These are phyloP conservation scores for Hylaeus anthracinus DNA, from an alignment of 1,140 invertebrate species.

Conservation along the genomic window DNA sequence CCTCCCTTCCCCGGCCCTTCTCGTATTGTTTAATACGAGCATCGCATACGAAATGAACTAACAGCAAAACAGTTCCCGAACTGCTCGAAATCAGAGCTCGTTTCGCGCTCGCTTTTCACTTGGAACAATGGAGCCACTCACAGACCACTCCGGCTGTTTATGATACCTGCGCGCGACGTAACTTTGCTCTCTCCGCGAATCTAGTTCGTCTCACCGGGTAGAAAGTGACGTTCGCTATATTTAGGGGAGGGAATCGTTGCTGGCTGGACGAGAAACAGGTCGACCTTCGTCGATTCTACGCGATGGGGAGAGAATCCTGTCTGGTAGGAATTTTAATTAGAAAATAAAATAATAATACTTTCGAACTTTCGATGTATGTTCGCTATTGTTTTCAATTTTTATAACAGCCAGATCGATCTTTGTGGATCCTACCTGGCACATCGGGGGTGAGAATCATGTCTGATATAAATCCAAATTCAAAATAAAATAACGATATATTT, in stretches of 20 bases:
- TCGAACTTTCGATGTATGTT: no score
- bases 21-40: conserved; percentile 12
- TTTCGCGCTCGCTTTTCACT: conserved; percentile 44
- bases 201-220: conserved; percentile 43
- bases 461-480: no score
- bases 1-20: background rate
- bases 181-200: conserved; percentile 51
- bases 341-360: no score
- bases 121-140: conserved; percentile 39
- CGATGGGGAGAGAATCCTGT: no score
- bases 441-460: no score
- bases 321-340: no score
- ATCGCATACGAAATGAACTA: conserved; percentile 2
- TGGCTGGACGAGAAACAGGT: background rate
- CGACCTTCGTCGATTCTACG: background rate
- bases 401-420: no score
- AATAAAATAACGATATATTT: no score
- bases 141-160: conserved; percentile 29
- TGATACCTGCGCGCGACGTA: conserved; percentile 47
- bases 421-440: no score
- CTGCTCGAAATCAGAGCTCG: conserved; percentile 34
- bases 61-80: conserved; percentile 18
- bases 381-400: no score
- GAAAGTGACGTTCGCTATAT: conserved; percentile 38
- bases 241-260: background rate